These are phyloP conservation scores for Acromyrmex heyeri DNA, from an alignment of 1,140 invertebrate species.

Conservation along the genomic window DNA sequence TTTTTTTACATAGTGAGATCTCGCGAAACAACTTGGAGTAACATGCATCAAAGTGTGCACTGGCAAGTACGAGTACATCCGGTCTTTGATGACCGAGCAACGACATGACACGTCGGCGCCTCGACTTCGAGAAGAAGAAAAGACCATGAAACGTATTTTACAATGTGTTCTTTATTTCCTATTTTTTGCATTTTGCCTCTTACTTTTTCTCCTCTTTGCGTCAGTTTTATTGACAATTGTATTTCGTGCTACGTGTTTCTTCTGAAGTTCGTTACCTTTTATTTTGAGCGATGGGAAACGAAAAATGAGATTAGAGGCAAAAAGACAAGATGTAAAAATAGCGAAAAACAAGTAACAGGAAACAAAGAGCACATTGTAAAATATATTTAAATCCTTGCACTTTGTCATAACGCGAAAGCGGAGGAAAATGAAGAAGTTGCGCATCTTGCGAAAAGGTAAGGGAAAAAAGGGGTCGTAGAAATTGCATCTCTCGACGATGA, in stretches of 20 bases:
- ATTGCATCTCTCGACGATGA: conserved; percentile 32
- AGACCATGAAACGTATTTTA: not conserved
- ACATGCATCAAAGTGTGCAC: not conserved
- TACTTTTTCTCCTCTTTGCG: no score
- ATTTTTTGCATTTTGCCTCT: no score
- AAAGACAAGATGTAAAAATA: no score
- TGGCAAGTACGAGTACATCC: conserved; percentile 6
- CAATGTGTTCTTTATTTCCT: no score
- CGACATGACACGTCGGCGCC: not conserved
- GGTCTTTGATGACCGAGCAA: not conserved
- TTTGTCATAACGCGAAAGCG: not conserved
- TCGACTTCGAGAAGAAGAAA: not conserved
- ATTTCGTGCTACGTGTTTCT: no score
- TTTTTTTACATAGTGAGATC: not conserved
- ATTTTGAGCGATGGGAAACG: no score
- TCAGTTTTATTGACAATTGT: no score
- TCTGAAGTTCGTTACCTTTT: no score
- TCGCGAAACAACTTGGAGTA: not conserved
- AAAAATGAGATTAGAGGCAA: no score
- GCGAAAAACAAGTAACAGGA: no score
- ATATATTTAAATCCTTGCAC: no score
- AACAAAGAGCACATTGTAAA: no score
- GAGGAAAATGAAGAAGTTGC: not conserved
- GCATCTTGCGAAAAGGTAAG: not conserved
- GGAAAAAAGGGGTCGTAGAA: not conserved